These are phyloP conservation scores for Nomada ruficornis DNA, from an alignment of 2,888 invertebrate species.

Conservation along the genomic window DNA sequence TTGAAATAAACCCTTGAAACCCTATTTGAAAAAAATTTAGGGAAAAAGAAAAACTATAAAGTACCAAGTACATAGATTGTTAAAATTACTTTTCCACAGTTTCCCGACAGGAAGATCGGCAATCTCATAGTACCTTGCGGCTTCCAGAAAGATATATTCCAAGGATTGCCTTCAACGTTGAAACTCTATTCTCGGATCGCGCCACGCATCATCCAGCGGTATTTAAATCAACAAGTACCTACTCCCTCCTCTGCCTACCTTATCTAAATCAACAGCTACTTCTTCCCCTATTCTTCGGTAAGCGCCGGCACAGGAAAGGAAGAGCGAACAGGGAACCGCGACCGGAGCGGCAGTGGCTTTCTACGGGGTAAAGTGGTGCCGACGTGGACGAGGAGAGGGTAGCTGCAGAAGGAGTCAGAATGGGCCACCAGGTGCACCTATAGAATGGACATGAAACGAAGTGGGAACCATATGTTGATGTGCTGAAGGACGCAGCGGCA, in stretches of 20 bases:
- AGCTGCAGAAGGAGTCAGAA: slow-evolving; percentile 59
- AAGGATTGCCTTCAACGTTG: neutral
- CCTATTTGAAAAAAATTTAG: no score
- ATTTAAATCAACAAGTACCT: slow-evolving; percentile 37
- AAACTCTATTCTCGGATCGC: neutral
- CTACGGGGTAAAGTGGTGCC: slow-evolving; percentile 34
- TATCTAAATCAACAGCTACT: slow-evolving; percentile 45
- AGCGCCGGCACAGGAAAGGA: slow-evolving; percentile 23
- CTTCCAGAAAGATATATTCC: no score
- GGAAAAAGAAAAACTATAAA: no score
- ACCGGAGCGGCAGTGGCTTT: slow-evolving; percentile 22
- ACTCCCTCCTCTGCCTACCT: neutral
- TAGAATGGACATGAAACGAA: slow-evolving; percentile 80
- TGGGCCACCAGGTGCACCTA: slow-evolving; percentile 71
- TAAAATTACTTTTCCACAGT: no score
- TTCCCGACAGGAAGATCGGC: no score
- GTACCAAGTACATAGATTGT: no score
- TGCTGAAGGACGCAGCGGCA: slow-evolving; percentile 79
- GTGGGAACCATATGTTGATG: slow-evolving; percentile 83
- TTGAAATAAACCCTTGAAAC: no score
- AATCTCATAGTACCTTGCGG: no score
- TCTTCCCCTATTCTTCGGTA: slow-evolving; percentile 8
- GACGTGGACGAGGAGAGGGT: slow-evolving; percentile 64
- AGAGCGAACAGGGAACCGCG: slow-evolving; percentile 17
- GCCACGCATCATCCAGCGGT: neutral